Conservation (phyloP, 2,113 vertebrate genomes). For the Etheostoma cragini region DNA sequence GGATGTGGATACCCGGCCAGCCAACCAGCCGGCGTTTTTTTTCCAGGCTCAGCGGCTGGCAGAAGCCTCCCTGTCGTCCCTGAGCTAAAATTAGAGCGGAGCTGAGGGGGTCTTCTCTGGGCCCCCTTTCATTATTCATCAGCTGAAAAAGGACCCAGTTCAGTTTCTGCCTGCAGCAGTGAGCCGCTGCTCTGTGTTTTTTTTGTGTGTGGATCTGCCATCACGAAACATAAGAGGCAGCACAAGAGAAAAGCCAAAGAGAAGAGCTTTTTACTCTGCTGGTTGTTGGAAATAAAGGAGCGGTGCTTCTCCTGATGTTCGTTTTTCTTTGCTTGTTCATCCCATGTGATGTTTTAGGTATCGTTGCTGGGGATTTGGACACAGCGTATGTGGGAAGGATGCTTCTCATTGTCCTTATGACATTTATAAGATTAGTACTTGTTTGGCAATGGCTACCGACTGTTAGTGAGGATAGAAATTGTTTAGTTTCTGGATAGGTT, state of each 20-base stretch:
- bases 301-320: neutral
- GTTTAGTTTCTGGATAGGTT: neutral
- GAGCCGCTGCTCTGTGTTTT: slow-evolving; percentile 16
- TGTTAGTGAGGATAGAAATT: neutral
- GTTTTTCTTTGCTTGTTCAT: neutral
- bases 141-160: slow-evolving; percentile 79
- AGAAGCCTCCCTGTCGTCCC: slow-evolving; percentile 46
- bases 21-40: slow-evolving; percentile 27
- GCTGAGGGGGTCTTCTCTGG: slow-evolving; percentile 67
- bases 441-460: neutral
- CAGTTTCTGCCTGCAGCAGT: slow-evolving; percentile 58
- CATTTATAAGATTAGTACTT: neutral
- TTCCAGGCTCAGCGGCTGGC: slow-evolving; percentile 40
- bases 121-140: slow-evolving; percentile 79
- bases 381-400: neutral
- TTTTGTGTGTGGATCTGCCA: slow-evolving; percentile 31
- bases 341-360: neutral
- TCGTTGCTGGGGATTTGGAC: neutral
- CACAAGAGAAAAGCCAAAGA: neutral
- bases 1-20: slow-evolving; percentile 26
- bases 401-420: neutral
- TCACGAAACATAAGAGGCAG: slow-evolving; percentile 16
- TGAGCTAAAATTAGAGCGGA: slow-evolving; percentile 76
- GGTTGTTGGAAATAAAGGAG: neutral
- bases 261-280: neutral